These are phyloP conservation scores for Geopemphigus sp. DNA, from an alignment of 1,140 invertebrate species.

Conservation along the genomic window DNA sequence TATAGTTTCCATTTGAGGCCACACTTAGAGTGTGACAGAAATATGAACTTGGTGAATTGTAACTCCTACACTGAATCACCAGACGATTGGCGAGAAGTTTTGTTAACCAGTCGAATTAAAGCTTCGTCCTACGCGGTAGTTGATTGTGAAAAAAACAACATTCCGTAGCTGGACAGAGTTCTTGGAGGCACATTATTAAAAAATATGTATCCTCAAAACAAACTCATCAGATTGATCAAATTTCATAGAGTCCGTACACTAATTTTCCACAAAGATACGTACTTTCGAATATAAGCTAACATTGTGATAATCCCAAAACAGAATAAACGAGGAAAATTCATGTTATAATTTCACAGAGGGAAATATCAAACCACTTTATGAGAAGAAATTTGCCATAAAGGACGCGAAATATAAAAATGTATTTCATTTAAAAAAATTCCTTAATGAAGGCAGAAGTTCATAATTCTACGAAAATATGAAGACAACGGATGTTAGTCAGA, in stretches of 20 bases:
- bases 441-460: not conserved
- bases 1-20: no score
- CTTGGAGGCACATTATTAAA: not conserved
- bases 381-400: not conserved
- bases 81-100: no score
- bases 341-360: not conserved
- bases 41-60: no score
- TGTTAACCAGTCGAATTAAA: no score
- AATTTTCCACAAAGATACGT: not conserved
- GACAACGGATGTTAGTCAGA: not conserved
- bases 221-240: not conserved
- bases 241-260: not conserved
- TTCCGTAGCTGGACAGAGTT: not conserved
- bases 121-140: no score
- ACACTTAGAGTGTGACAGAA: no score
- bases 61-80: no score
- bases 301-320: not conserved
- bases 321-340: not conserved
- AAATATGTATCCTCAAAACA: not conserved
- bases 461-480: not conserved
- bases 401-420: not conserved
- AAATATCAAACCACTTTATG: not conserved
- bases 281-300: not conserved
- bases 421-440: not conserved
- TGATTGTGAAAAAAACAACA: not conserved